Percentiles rank a stretch among this genome's conserved stretches.
These are phyloP conservation scores for Pachliopta kotzebuea DNA, from an alignment of 2,888 invertebrate genomes.

Conservation along the genomic window DNA sequence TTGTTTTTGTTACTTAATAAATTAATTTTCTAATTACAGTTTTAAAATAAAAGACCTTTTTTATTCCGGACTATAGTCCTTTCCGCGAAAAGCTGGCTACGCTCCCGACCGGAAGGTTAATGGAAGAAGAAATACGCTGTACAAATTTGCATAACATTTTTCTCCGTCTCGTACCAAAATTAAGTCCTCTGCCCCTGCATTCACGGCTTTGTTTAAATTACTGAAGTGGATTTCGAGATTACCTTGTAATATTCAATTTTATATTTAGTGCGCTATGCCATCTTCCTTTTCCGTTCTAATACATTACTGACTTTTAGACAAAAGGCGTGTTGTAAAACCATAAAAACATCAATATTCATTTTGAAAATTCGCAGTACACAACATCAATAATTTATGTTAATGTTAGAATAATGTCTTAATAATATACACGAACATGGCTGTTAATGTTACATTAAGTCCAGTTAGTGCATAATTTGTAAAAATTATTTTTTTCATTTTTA, in stretches of 20 bases:
- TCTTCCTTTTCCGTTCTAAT: constrained; percentile 9
- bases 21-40: constrained; percentile 79
- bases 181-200: constrained; percentile 66
- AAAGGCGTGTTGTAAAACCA: background rate
- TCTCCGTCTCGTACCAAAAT: constrained; percentile 67
- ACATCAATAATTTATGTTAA: constrained; percentile 12
- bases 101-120: constrained; percentile 68
- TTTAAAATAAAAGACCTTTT: constrained; percentile 71
- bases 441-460: constrained; percentile 24
- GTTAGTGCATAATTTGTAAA: constrained; percentile 18
- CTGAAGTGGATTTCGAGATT: constrained; percentile 66
- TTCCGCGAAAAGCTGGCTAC: constrained; percentile 47
- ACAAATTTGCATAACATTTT: constrained; percentile 79
- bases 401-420: constrained; percentile 21
- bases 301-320: background rate
- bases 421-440: constrained; percentile 17
- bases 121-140: constrained; percentile 77
- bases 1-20: constrained; percentile 67
- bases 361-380: background rate
- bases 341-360: background rate
- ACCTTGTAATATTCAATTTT: constrained; percentile 52
- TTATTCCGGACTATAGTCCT: constrained; percentile 57
- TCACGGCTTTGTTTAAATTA: constrained; percentile 73
- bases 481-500: background rate
- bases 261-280: constrained; percentile 19